A percentile compares a stretch with the other conserved stretches of the same genome.
Conservation (phyloP, 64 coral and sea anemone species). For the Pocillopora verrucosa region DNA sequence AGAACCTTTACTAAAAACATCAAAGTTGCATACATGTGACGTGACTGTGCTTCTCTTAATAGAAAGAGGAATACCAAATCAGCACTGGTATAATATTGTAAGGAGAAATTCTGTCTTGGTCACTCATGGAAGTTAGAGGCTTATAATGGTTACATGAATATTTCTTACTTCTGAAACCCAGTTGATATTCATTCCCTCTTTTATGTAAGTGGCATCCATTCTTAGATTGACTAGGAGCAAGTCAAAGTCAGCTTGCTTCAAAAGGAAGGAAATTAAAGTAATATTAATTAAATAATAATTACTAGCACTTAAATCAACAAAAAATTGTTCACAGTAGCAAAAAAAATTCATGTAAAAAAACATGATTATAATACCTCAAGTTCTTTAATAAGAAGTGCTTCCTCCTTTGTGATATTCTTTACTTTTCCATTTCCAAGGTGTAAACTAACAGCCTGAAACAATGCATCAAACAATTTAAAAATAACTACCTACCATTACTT, state of each 20-base stretch:
- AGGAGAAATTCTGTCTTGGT: no score
- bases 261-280: neutral
- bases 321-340: neutral
- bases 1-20: no score
- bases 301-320: neutral
- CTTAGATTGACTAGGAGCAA: conserved; percentile 93
- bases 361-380: conserved; percentile 64
- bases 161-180: conserved; percentile 84
- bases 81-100: no score
- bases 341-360: neutral
- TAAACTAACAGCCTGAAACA: conserved; percentile 67
- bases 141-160: neutral
- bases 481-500: no score
- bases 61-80: no score
- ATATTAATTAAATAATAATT: neutral
- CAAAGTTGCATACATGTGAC: no score
- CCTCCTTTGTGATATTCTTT: conserved; percentile 94
- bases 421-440: conserved; percentile 93
- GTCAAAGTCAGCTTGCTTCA: conserved; percentile 98
- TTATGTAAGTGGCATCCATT: conserved; percentile 92
- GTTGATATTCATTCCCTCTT: conserved; percentile 89
- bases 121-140: no score
- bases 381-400: conserved; percentile 94
- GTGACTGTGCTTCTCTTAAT: no score
- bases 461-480: neutral